Evolutionary conservation across 2,888 invertebrate genomes (phyloP), one percentile per base, ranked within the genome.

Genomic region (Dusona sp.): DNA sequence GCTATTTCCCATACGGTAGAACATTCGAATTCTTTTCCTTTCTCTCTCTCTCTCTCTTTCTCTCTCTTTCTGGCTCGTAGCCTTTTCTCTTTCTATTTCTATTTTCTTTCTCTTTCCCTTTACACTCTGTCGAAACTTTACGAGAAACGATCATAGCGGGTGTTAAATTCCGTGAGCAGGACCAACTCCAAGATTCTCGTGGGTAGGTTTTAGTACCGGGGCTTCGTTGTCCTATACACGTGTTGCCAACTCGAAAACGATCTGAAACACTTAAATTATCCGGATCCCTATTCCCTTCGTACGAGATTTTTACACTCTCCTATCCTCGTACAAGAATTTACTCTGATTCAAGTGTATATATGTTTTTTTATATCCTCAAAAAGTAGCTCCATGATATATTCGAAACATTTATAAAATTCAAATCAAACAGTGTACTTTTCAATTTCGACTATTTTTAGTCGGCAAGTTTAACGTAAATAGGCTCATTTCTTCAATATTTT

Each of bases 111-210:
- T 51, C 65, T 45, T 29, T 19, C 45, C 38, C 42, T 85, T 68
- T 74, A 45, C 57, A 51, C 45, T 51, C 33, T 75, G 75, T 65
- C 77, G 78, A 61, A 77, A 84, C 79, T 86, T 88, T 84, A 88
- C 86, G 88, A 84, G 79, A 36, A 67, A 79, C 83, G 80, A 79
- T 84, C 88, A 84, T 84, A 84, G 74, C 84, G 86, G 82, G 84
- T 86, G 84, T 84, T 84, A 86, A 88, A 88, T 88, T 86, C 83
- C 75, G 70, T 79, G 73, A 83, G 67, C 38, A 70, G 72, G 77
- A 72, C 72, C 67, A 77, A 73, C 86, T 83, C 64, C 42, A 64
- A 68, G 80, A 80, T 61, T 83, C 67, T 61, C 75, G 75, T 73
- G 9, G 70, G 83, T 77, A 48, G 75, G 38, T 81, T 86, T 74